Evolutionary conservation across 2,113 vertebrate species (phyloP).

Genomic region (Catharus fuscescens): DNA sequence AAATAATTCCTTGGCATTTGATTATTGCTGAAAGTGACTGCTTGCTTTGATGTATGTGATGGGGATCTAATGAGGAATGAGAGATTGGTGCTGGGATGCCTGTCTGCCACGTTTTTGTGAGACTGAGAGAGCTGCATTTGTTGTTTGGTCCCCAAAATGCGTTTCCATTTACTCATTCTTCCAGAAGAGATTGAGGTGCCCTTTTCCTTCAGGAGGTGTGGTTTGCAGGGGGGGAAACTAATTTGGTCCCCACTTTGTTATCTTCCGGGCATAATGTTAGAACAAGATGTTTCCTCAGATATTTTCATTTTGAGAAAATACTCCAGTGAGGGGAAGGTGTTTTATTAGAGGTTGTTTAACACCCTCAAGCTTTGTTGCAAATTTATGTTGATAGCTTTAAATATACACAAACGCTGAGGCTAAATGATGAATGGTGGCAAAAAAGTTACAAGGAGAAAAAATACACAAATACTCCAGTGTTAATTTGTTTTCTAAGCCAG

Average conservation of each 20-base stretch:
- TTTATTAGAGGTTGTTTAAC: not conserved
- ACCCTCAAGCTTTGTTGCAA: not conserved
- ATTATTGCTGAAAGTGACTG: not conserved
- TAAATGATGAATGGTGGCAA: not conserved
- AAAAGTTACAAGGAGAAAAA: not conserved
- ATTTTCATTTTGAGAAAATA: not conserved
- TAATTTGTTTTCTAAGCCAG: not conserved
- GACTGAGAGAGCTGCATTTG: not conserved
- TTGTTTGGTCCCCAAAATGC: not conserved
- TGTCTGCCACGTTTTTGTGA: not conserved
- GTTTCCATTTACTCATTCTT: not conserved
- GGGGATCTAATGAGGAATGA: not conserved
- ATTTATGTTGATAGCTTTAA: not conserved
- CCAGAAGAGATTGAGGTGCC: not conserved
- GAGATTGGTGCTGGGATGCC: not conserved
- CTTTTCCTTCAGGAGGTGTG: not conserved
- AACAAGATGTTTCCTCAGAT: not conserved
- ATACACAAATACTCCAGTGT: not conserved
- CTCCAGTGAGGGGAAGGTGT: not conserved
- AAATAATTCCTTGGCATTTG: not conserved
- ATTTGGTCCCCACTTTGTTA: not conserved
- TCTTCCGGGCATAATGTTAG: not conserved
- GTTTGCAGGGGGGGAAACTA: not conserved
- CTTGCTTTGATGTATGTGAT: not conserved
- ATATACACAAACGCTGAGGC: accelerated